Base-by-base conservation (phyloP, 1,140 invertebrate species). In the Globodera ellingtonae region DNA sequence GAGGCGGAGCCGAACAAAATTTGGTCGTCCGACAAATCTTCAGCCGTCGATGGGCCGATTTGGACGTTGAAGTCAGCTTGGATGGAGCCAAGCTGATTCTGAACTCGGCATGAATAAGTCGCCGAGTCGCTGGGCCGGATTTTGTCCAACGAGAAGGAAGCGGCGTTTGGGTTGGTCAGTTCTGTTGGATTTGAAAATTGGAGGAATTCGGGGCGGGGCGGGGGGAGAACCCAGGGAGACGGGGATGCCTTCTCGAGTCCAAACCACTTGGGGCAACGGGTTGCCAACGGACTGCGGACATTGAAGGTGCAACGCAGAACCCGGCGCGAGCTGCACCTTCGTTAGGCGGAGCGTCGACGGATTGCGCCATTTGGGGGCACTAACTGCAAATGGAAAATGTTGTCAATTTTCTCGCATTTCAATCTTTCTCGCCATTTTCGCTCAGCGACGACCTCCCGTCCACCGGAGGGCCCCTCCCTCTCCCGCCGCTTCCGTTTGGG, bases 51-150 rank as follows among this genome's bases (percentile, higher is more conserved):
- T 10, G 52, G 18, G n/a, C 24, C 65, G n/a, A 47, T 47, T 48
- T 65, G 59, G 24, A 82, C 66, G 9, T 13, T 35, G 47, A 82
- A 82, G 70, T 82, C 79, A 13, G 79, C 72, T 47, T 81, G 69
- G n/a, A 82, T 44, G 24, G 81, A 84, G 15, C 91, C 91, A 18
- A 89, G 90, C 48, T 89, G 86, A 83, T 91, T 91, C 47, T 84
- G 83, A 4, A 91, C 90, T 9, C 86, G 72, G 86, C 91, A 91
- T 0, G 88, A 84, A 80, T 91, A 91, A 6, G 89, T 88, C 48
- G 90, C 91, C 59, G 90, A 89, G 80, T 91, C 89, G 18, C 66
- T 35, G 9, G 85, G 77, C 46, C 62, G 47, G 8, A 82, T 81
- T 46, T 52, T 46, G 15, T 82, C 50, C 21, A 82, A n/a, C 5